Evolutionary conservation across 2,888 invertebrate genomes (phyloP).

Genomic region (Ichneumoninae sp.): DNA sequence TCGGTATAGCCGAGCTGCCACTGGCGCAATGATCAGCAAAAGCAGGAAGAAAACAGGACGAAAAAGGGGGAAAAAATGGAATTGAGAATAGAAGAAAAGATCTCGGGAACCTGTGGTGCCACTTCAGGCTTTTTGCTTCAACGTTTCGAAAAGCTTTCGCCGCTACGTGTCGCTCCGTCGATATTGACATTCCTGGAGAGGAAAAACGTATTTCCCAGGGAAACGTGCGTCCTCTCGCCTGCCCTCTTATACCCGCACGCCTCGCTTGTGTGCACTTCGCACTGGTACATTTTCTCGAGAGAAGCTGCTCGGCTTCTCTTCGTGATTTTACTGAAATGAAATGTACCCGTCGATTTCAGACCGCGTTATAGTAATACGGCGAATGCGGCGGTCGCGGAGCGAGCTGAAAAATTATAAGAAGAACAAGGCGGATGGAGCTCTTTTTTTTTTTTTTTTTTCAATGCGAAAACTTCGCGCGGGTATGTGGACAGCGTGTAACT

Average conservation of each 20-base stretch:
- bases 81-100: slow-evolving; percentile 37
- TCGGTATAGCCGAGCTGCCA: slow-evolving; percentile 9
- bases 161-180: slow-evolving; percentile 39
- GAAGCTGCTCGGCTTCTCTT: slow-evolving; percentile 7
- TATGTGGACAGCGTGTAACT: neutral
- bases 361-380: neutral
- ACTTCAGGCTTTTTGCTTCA: slow-evolving; percentile 13
- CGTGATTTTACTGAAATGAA: slow-evolving; percentile 48
- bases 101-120: slow-evolving; percentile 20
- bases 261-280: slow-evolving; percentile 3
- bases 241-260: neutral
- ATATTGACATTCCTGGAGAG: slow-evolving; percentile 61
- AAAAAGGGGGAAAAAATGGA: slow-evolving; percentile 2
- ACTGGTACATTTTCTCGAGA: slow-evolving; percentile 38
- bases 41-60: slow-evolving; percentile 8
- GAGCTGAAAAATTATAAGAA: neutral
- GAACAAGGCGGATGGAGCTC: neutral
- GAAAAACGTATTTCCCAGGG: slow-evolving; percentile 53
- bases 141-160: slow-evolving; percentile 27
- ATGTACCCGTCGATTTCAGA: slow-evolving; percentile 38
- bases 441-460: neutral
- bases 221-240: slow-evolving; percentile 22
- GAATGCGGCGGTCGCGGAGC: neutral
- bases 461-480: neutral
- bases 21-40: slow-evolving; percentile 25